Conservation (phyloP, 2,888 invertebrate species). For the Lottia gigantea region DNA sequence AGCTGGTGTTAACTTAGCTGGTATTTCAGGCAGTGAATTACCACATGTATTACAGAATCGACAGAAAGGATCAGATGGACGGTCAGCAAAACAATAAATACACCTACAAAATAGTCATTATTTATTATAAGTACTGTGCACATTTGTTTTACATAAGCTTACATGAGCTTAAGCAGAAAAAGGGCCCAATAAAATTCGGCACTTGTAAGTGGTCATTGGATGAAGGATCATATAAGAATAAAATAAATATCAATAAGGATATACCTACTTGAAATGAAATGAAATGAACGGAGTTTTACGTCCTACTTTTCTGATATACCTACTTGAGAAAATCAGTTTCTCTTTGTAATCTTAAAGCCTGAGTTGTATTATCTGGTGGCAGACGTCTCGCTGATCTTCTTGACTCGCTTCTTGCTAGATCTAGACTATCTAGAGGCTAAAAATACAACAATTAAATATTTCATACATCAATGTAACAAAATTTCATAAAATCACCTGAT, state of each 20-base stretch:
- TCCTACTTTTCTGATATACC: too few species aligned
- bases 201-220: too few species aligned
- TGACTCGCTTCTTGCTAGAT: not conserved
- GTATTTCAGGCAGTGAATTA: constrained; percentile 56
- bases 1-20: constrained; percentile 60
- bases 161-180: too few species aligned
- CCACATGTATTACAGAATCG: constrained; percentile 65
- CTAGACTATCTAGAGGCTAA: constrained; percentile 27
- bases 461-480: too few species aligned
- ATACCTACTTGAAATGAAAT: too few species aligned
- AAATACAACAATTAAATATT: too few species aligned
- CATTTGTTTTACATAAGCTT: too few species aligned
- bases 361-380: constrained; percentile 55
- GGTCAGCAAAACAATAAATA: constrained; percentile 63
- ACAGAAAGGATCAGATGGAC: constrained; percentile 63
- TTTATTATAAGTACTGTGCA: too few species aligned
- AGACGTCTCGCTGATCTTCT: constrained; percentile 31
- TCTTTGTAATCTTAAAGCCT: constrained; percentile 62
- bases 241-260: not conserved
- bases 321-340: constrained; percentile 67
- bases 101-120: constrained; percentile 45
- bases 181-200: too few species aligned
- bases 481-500: too few species aligned
- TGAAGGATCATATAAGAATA: too few species aligned
- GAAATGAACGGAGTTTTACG: too few species aligned